These are phyloP conservation scores for Papilio dardanus DNA, from an alignment of 1,140 invertebrate species.

Conservation along the genomic window DNA sequence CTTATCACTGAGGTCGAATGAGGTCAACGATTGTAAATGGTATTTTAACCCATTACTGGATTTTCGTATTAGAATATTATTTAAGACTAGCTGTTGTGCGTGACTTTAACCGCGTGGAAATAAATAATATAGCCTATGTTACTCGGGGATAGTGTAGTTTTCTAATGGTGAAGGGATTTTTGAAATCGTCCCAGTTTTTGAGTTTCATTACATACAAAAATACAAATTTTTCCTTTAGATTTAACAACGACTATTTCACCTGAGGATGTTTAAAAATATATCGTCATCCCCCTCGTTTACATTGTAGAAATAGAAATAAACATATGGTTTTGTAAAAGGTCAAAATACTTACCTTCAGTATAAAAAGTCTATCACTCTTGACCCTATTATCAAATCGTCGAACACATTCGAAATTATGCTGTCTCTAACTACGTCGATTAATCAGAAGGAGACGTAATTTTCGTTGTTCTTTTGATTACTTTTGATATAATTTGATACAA, in stretches of 20 bases:
- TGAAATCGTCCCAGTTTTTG: too few species aligned
- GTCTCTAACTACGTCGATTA: not conserved
- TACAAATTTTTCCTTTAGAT: too few species aligned
- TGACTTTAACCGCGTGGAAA: too few species aligned
- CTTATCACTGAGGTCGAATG: constrained; percentile 39
- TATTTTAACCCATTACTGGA: constrained; percentile 38
- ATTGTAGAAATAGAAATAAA: too few species aligned
- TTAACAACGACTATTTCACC: not conserved
- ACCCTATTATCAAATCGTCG: too few species aligned
- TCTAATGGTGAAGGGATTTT: too few species aligned
- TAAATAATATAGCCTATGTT: too few species aligned
- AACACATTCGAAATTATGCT: not conserved
- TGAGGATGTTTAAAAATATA: not conserved
- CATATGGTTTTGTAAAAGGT: too few species aligned
- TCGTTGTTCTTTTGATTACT: not conserved
- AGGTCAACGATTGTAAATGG: constrained; percentile 36
- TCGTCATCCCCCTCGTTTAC: not conserved
- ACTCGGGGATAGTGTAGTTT: too few species aligned
- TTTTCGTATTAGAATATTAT: not conserved
- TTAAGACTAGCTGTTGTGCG: not conserved
- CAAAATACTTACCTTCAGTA: too few species aligned
- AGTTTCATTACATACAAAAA: too few species aligned
- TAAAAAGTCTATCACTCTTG: too few species aligned
- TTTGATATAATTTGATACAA: not conserved
- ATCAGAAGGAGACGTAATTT: not conserved